These are phyloP conservation scores for Podiceps cristatus DNA, from an alignment of 2,113 vertebrate genomes.

Conservation along the genomic window DNA sequence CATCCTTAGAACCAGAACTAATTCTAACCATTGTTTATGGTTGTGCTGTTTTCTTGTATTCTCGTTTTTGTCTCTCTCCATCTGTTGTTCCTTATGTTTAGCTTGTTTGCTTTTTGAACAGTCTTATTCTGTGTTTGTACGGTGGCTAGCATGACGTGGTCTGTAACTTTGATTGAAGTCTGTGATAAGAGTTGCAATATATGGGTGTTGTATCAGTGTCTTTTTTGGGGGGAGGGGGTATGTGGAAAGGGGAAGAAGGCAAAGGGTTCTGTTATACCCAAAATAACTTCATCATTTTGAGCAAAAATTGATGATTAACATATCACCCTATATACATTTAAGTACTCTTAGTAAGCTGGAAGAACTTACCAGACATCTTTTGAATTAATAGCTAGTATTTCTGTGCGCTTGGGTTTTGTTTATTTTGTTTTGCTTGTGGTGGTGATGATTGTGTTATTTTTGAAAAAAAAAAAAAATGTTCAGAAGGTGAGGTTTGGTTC, in stretches of 20 bases:
- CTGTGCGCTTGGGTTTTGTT: neutral
- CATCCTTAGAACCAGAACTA: neutral
- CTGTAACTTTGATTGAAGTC: neutral
- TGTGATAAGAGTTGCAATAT: neutral
- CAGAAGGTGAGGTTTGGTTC: neutral
- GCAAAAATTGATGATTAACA: neutral
- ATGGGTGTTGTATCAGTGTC: neutral
- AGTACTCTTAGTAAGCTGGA: neutral
- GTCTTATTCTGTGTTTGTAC: neutral
- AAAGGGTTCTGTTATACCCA: neutral
- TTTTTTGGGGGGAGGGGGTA: fast-evolving
- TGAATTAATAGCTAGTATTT: neutral
- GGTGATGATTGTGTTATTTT: neutral
- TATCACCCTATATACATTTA: neutral
- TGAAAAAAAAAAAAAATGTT: neutral
- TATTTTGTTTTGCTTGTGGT: neutral
- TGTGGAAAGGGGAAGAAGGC: neutral
- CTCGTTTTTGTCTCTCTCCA: constrained; percentile 13
- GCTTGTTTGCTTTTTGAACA: constrained; percentile 17
- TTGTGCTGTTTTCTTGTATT: constrained; percentile 8
- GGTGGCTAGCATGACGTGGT: neutral
- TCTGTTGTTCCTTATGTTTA: constrained; percentile 33
- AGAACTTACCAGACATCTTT: neutral
- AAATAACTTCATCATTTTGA: neutral
- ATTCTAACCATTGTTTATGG: neutral